These are phyloP conservation scores for Brachypteracias leptosomus DNA, from an alignment of 2,113 vertebrate species.

Conservation along the genomic window DNA sequence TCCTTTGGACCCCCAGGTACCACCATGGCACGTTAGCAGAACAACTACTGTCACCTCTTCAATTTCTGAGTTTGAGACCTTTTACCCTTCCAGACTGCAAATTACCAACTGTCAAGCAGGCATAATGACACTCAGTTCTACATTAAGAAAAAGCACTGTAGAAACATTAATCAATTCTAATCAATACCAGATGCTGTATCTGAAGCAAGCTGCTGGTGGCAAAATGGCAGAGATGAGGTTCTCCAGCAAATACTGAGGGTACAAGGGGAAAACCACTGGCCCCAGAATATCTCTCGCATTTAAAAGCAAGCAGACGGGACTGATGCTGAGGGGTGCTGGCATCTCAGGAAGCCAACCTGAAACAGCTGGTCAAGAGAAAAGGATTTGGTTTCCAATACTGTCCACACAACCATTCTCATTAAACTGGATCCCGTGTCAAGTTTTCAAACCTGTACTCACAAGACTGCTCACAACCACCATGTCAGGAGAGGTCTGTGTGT, in stretches of 20 bases:
- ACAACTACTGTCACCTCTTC: accelerated
- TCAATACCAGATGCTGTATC: not conserved
- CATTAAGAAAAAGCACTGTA: not conserved
- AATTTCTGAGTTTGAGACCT: not conserved
- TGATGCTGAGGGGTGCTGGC: not conserved
- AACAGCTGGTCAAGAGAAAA: not conserved
- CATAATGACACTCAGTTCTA: not conserved
- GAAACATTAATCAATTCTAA: slow-evolving; percentile 22
- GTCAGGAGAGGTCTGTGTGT: no score
- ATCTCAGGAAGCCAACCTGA: not conserved
- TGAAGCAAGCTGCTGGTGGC: not conserved
- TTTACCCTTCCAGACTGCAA: not conserved
- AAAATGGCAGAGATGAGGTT: not conserved
- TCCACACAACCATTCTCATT: not conserved
- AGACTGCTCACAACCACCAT: not conserved
- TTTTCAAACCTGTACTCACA: not conserved
- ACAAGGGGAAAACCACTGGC: not conserved
- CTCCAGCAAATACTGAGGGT: not conserved
- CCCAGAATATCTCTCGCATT: not conserved
- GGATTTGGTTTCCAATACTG: not conserved
- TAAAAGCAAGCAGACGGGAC: not conserved
- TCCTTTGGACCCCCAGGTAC: not conserved
- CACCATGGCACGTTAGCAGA: not conserved
- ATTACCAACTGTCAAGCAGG: not conserved
- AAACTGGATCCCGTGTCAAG: not conserved